Evolutionary conservation across 2,888 invertebrate genomes (phyloP).

Genomic region (Oligia fasciuncula): DNA sequence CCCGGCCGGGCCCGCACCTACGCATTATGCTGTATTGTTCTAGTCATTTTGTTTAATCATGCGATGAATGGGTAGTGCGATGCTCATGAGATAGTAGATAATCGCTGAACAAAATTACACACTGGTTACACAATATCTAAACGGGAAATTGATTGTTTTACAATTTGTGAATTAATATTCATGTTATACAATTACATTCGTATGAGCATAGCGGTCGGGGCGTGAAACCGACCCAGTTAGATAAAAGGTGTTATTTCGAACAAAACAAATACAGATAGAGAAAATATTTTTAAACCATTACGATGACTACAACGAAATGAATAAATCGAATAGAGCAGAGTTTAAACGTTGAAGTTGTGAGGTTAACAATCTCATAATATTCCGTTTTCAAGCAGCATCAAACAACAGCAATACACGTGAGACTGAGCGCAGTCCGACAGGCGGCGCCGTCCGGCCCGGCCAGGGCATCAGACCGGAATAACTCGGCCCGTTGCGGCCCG

Average conservation of each 20-base stretch:
- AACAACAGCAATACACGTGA: constrained; percentile 17
- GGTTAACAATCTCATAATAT: constrained; percentile 17
- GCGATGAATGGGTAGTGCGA: constrained; percentile 21
- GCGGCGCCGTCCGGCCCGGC: not conserved
- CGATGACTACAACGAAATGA: not conserved
- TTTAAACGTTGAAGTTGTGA: constrained; percentile 6
- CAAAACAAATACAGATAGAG: not conserved
- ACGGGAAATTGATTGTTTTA: constrained; percentile 17
- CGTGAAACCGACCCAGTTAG: not conserved
- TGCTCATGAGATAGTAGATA: constrained; percentile 24
- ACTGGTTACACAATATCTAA: constrained; percentile 20
- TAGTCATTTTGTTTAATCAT: constrained; percentile 26
- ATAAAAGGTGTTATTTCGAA: not conserved
- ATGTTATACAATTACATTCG: not conserved
- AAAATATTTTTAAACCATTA: constrained; percentile 1
- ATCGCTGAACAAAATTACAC: constrained; percentile 34
- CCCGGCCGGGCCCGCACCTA: not conserved
- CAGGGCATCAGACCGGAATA: too few species aligned
- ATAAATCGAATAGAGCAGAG: constrained; percentile 6
- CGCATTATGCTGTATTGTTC: not conserved
- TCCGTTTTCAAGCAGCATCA: constrained; percentile 3
- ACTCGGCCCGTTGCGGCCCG: not conserved
- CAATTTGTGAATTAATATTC: not conserved
- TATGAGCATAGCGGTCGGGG: not conserved
- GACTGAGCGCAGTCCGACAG: not conserved